Base-by-base conservation (phyloP, 2,113 vertebrate genomes). In the Forbesichthys agassizii region DNA sequence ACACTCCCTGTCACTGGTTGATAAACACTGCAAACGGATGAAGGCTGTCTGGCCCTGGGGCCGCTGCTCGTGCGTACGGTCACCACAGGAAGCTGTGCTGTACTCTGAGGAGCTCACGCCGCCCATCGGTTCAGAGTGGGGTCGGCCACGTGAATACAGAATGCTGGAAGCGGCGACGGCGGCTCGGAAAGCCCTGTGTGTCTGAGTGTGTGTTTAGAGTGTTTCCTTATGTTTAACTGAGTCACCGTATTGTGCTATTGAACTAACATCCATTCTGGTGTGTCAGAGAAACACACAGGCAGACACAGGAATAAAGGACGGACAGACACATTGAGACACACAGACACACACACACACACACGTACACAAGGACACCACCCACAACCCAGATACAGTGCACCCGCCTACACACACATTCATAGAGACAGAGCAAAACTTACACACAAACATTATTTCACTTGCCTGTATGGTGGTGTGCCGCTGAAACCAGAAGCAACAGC, bases 21-120 rank as follows among this genome's bases (percentile, higher is more conserved):
- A 87, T 90, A 91, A 90, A 91, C 89, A 90, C 27, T 33, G 78
- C 72, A 86, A 86, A 86, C 75, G 74, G 81, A 84, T 80, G 68
- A 83, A 79, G 73, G 65, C 71, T 61, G 59, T 61, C 56, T 65
- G 66, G 80, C 71, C 76, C 27, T 27, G 27, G 65, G 66, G 27
- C 18, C 53, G 66, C 68, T 80, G 83, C 80, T 14, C 20, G 11
- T 48, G 62, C 70, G 55, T 47, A 2, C 47, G 1, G 53, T 66
- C 66, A 68, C 67, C 74, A 66, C 55, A 49, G 18, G 63, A 62
- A 74, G 62, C 57, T 63, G 51, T 78, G 74, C 82, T 80, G 78
- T 79, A 55, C 82, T 80, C 57, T 61, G 54, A 71, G 71, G 71
- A 85, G 83, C 83, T 64, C 67, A 62, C 14, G 73, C 63, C 51